Evolutionary conservation across 2,113 vertebrate genomes (phyloP).

Genomic region (Nothocercus nigrocapillus): DNA sequence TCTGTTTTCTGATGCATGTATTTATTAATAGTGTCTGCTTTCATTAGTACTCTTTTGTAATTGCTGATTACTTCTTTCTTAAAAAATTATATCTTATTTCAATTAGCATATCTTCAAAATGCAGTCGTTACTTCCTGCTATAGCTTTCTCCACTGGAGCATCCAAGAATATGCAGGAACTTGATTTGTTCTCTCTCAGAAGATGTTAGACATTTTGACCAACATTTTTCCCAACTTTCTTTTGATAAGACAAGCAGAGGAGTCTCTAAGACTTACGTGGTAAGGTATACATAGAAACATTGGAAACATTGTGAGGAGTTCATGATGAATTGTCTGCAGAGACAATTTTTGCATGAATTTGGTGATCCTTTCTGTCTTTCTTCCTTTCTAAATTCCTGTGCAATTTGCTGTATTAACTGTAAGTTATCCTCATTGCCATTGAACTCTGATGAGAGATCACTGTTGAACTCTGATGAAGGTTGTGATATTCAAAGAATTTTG

Average conservation of each 20-base stretch:
- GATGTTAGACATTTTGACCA: neutral
- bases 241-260: neutral
- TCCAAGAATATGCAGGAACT: neutral
- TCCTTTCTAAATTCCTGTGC: neutral
- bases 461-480: neutral
- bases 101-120: neutral
- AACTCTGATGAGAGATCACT: neutral
- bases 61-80: neutral
- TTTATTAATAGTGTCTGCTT: neutral
- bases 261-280: rapidly evolving
- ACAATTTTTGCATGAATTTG: neutral
- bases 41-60: neutral
- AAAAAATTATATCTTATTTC: neutral
- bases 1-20: neutral
- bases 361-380: neutral
- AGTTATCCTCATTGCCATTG: neutral
- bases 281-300: neutral
- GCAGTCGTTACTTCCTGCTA: neutral
- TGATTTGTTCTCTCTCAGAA: neutral
- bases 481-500: neutral
- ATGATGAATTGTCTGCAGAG: neutral
- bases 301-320: too few species aligned
- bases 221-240: neutral
- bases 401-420: neutral
- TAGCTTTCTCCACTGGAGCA: neutral